Percentiles rank a stretch among this genome's conserved stretches.
These are phyloP conservation scores for Oncorhynchus masou DNA, from an alignment of 2,113 vertebrate genomes.

Conservation along the genomic window DNA sequence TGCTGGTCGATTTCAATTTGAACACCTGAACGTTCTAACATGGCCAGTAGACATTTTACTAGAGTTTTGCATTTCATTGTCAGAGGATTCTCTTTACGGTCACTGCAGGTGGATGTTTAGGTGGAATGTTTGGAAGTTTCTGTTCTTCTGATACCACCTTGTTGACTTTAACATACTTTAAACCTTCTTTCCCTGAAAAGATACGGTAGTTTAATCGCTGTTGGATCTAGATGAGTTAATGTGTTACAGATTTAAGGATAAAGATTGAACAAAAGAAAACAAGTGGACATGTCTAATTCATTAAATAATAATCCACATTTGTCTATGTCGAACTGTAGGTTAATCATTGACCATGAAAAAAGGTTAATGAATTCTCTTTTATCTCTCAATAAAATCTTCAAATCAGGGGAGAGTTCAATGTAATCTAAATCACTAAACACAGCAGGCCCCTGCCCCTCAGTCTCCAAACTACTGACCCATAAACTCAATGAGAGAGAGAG, in stretches of 20 bases:
- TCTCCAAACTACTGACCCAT: constrained; percentile 2
- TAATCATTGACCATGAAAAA: constrained; percentile 32
- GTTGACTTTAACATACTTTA: constrained; percentile 7
- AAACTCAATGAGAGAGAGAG: background rate
- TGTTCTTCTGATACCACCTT: background rate
- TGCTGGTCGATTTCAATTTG: background rate
- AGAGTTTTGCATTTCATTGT: background rate
- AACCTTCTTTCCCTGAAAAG: background rate
- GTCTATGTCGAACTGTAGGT: background rate
- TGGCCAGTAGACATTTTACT: background rate
- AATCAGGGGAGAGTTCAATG: background rate
- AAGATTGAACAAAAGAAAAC: constrained; percentile 42
- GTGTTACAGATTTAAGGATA: constrained; percentile 45
- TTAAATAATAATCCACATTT: constrained; percentile 26
- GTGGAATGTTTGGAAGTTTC: background rate
- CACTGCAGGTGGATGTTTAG: constrained; percentile 20
- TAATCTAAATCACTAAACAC: background rate
- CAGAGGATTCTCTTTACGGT: constrained; percentile 34
- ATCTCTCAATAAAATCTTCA: constrained; percentile 7
- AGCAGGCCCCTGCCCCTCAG: background rate
- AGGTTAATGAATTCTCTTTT: constrained; percentile 51
- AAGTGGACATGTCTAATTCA: constrained; percentile 47
- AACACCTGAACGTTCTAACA: background rate
- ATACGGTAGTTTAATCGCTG: background rate
- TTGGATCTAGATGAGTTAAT: constrained; percentile 35